Evolutionary conservation across 1,140 invertebrate genomes (phyloP).

Genomic region (Lucilia sericata): DNA sequence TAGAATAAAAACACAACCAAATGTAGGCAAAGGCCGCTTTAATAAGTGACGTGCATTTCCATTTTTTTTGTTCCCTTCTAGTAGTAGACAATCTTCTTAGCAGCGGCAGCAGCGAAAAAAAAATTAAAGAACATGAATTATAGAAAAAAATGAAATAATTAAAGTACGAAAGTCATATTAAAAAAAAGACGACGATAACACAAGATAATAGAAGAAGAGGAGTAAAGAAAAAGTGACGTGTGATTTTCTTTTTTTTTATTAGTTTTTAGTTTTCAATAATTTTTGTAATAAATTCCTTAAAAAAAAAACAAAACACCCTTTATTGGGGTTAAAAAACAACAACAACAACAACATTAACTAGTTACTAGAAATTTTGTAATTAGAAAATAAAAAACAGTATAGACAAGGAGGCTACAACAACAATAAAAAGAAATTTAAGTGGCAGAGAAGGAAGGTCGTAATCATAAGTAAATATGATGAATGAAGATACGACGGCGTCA

Average conservation of each 20-base stretch:
- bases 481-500: slow-evolving; percentile 59
- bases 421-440: slow-evolving; percentile 7
- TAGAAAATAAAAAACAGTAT: not conserved
- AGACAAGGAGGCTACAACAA: slow-evolving; percentile 19
- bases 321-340: slow-evolving; percentile 28
- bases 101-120: not conserved
- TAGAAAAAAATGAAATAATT: slow-evolving; percentile 30
- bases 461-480: slow-evolving; percentile 58
- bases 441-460: slow-evolving; percentile 9
- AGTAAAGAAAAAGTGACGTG: slow-evolving; percentile 30
- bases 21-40: slow-evolving; percentile 22
- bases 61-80: not conserved
- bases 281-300: slow-evolving; percentile 25
- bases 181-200: not conserved
- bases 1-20: slow-evolving; percentile 16
- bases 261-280: not conserved
- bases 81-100: not conserved
- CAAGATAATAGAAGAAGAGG: not conserved
- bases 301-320: not conserved
- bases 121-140: slow-evolving; percentile 18
- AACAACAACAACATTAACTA: slow-evolving; percentile 5
- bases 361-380: slow-evolving; percentile 16
- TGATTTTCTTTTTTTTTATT: slow-evolving; percentile 18
- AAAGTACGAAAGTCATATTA: slow-evolving; percentile 16
- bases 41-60: not conserved